phyloP scores from a whole-genome alignment of 2,113 vertebrate genomes.

The Pluvianellus socialis region DNA sequence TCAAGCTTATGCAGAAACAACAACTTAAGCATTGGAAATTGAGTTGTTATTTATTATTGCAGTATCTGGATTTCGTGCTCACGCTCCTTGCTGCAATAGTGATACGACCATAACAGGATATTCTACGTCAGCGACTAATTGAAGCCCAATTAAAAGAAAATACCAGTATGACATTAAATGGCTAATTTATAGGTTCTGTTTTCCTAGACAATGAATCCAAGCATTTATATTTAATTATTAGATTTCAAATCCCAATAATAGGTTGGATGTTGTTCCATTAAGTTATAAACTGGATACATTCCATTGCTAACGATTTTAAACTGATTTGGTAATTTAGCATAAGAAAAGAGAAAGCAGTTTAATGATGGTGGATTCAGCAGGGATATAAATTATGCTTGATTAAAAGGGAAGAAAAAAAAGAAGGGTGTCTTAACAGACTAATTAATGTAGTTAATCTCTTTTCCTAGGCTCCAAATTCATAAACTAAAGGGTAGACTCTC shows the following conservation, averaged over 20 bases:
- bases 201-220: constrained; percentile 69
- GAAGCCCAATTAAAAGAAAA: constrained; percentile 35
- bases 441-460: neutral
- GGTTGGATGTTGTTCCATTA: neutral
- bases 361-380: neutral
- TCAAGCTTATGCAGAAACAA: neutral
- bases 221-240: constrained; percentile 35
- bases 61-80: neutral
- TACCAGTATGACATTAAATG: neutral
- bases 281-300: neutral
- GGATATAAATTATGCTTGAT: neutral
- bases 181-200: constrained; percentile 35
- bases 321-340: neutral
- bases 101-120: constrained; percentile 15
- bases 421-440: neutral
- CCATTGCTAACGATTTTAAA: neutral
- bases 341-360: constrained; percentile 4
- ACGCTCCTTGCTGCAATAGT: neutral
- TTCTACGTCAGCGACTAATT: constrained; percentile 28
- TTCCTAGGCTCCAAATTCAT: neutral
- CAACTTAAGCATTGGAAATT: neutral
- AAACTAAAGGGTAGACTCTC: neutral
- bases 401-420: neutral
- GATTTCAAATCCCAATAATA: constrained; percentile 52
- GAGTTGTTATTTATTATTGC: neutral